phyloP scores from a whole-genome alignment of 2,797 vertebrate species.

The Pseudochirops cupreus region DNA sequence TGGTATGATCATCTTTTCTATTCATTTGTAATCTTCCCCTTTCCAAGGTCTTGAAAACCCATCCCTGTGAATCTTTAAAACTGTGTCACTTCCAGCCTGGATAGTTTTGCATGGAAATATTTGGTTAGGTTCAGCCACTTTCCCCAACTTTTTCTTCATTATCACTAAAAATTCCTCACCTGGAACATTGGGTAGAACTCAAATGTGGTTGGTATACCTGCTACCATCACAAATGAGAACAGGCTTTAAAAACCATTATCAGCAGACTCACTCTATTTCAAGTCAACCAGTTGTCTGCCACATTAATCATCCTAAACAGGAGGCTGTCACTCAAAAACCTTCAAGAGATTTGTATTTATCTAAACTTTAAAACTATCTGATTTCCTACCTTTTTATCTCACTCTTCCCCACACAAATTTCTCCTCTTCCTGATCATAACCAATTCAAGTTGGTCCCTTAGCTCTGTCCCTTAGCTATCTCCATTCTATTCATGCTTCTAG shows the following conservation, averaged over 20 bases:
- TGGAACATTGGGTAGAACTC: not conserved
- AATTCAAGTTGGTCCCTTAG: not conserved
- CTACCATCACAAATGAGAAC: not conserved
- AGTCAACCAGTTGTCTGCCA: not conserved
- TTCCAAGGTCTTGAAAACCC: not conserved
- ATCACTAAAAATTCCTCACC: not conserved
- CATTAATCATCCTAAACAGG: not conserved
- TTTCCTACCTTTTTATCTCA: not conserved
- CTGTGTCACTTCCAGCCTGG: not conserved
- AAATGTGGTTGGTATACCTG: not conserved
- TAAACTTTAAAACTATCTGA: not conserved
- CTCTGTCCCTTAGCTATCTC: not conserved
- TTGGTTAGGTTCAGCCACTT: not conserved
- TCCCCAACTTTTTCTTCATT: not conserved
- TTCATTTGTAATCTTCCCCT: not conserved
- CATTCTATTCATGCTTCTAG: not conserved
- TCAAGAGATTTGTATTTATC: not conserved
- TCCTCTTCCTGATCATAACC: not conserved
- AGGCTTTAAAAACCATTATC: not conserved
- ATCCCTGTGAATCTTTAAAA: not conserved
- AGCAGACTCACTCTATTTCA: not conserved
- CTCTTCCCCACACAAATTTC: no score
- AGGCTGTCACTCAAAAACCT: not conserved
- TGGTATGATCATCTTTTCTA: not conserved
- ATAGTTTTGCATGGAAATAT: not conserved